phyloP scores from a whole-genome alignment of 2,113 vertebrate genomes.

The Eulemur macaco region DNA sequence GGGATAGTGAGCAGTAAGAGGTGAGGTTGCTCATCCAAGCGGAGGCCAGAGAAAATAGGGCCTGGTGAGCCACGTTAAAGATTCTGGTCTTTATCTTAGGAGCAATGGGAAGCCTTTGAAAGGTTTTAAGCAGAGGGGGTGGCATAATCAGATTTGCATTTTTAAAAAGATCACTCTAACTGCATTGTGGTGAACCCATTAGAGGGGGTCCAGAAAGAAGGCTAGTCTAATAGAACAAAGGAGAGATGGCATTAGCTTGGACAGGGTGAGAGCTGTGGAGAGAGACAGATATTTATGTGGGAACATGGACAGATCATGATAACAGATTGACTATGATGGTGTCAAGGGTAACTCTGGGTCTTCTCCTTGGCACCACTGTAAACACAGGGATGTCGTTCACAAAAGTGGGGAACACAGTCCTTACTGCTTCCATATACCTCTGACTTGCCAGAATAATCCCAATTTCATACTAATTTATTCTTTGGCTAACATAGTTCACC shows the following conservation, averaged over 20 bases:
- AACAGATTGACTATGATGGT: neutral
- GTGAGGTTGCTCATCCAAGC: neutral
- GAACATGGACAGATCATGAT: neutral
- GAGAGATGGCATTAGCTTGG: neutral
- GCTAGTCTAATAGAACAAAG: neutral
- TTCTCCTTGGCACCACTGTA: neutral
- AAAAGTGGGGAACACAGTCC: neutral
- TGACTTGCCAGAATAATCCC: neutral
- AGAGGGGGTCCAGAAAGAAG: slow-evolving; percentile 30
- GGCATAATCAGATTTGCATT: slow-evolving; percentile 76
- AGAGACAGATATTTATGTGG: neutral
- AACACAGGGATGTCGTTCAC: neutral
- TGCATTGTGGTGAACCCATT: neutral
- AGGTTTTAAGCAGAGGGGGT: slow-evolving; percentile 30
- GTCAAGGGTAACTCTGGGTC: neutral
- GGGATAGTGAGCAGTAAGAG: neutral
- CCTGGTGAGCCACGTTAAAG: neutral
- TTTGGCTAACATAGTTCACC: neutral
- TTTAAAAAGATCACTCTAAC: slow-evolving; percentile 74
- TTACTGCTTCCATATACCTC: neutral
- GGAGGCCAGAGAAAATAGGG: neutral
- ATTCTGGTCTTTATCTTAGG: slow-evolving; percentile 18
- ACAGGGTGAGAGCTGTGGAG: neutral
- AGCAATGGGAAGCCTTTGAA: slow-evolving; percentile 62
- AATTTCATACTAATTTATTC: neutral